These are phyloP conservation scores for Scytalopus superciliaris DNA, from an alignment of 2,113 vertebrate species.

Conservation along the genomic window DNA sequence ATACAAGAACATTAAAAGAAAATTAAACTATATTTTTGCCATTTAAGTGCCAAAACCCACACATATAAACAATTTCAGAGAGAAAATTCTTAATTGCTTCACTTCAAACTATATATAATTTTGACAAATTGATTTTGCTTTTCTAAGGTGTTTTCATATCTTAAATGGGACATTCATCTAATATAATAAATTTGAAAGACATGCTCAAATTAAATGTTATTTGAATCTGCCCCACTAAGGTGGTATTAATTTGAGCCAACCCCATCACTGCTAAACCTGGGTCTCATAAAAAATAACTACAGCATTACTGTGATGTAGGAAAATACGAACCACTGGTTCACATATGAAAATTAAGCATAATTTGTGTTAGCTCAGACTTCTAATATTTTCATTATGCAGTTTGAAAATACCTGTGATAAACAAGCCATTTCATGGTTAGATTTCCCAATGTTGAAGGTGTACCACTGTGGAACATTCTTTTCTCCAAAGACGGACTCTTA, in stretches of 20 bases:
- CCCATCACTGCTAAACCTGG: not conserved
- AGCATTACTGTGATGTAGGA: not conserved
- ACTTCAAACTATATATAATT: not conserved
- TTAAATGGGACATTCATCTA: not conserved
- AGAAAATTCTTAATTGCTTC: not conserved
- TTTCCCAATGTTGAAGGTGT: not conserved
- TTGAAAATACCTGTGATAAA: not conserved
- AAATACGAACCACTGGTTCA: not conserved
- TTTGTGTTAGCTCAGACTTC: not conserved
- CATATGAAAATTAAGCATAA: not conserved
- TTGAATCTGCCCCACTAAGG: not conserved
- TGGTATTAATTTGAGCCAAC: not conserved
- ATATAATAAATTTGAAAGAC: not conserved
- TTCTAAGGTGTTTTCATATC: not conserved
- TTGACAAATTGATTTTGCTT: not conserved
- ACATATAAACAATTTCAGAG: not conserved
- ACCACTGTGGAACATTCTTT: not conserved
- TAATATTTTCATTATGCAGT: not conserved
- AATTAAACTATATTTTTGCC: not conserved
- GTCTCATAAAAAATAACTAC: not conserved
- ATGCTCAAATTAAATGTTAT: not conserved
- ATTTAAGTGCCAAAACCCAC: not conserved
- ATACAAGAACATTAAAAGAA: not conserved
- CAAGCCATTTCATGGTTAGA: not conserved
- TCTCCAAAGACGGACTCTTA: not conserved